Base-by-base conservation (phyloP, 2,113 vertebrate genomes). In the Dipodomys ordii region DNA sequence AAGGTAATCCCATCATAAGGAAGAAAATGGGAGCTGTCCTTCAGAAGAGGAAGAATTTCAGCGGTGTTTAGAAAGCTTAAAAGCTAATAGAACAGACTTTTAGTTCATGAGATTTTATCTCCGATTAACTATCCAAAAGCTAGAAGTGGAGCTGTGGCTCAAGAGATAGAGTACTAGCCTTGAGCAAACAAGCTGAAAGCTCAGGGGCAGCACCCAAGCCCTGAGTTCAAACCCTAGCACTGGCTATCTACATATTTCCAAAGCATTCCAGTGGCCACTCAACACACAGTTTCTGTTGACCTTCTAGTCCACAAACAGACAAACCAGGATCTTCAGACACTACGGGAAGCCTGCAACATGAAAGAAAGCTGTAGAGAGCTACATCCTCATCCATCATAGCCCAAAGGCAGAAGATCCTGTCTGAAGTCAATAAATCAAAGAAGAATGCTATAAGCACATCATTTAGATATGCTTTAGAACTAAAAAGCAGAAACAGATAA, bases 401-500 rank as follows among this genome's bases (percentile, higher is more conserved):
- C 87, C 62, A 32, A 73, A 80, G 83, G 73, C 97, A 73, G 87
- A 87, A 95, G 96, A 94, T 83, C 89, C 46, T 44, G 86, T 83
- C 91, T 95, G 83, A 91, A 83, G 83, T 57, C 68, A 87, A 89
- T 91, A 96, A 95, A 91, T 87, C 94, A 92, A 92, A 88, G 76
- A 49, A 73, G 57, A 83, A 72, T 2, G 0, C 44, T 22, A n/a
- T 39, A 91, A 57, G 81, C 72, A 49, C 44, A 11, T 91, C 93
- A 92, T 79, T 96, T 92, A 96, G 87, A 91, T 88, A 88, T 28
- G 87, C 67, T 79, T 90, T 73, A 90, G 86, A 93, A 93, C 53
- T 92, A 72, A 93, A 80, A 97, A 91, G 27, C 76, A 87, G 92
- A 82, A 88, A 68, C 64, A 93, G 95, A 95, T 95, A 88, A 96